Conservation (phyloP, 2,888 invertebrate genomes). For the Nyleta sp. region DNA sequence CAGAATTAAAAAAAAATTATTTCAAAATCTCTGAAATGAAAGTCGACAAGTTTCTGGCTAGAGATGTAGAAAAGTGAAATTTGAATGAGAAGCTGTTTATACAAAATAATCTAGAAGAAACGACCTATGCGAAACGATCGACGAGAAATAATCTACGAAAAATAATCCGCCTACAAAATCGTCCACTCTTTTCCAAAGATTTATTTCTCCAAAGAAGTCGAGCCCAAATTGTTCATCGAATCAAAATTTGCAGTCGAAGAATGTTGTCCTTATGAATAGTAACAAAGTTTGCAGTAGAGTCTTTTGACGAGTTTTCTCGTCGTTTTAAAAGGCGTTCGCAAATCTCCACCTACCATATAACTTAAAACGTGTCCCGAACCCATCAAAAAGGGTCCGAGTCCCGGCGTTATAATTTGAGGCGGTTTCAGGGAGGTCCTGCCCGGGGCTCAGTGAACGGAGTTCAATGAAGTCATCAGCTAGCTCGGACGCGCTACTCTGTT, state of each 20-base stretch:
- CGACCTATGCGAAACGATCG: no score
- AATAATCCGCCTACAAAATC: no score
- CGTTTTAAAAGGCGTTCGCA: conserved; percentile 63
- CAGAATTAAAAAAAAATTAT: no score
- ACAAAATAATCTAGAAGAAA: no score
- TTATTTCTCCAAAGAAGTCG: no score
- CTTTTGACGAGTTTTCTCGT: conserved; percentile 63
- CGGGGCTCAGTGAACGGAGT: conserved; percentile 73
- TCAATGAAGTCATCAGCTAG: conserved; percentile 83
- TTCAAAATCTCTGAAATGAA: no score
- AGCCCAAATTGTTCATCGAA: conserved; percentile 6
- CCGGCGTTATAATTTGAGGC: conserved; percentile 82
- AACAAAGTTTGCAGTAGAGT: conserved; percentile 21
- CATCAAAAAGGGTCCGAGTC: conserved; percentile 76
- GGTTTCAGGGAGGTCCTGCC: conserved; percentile 82
- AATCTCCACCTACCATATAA: conserved; percentile 64
- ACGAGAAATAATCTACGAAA: no score
- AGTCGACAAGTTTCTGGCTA: no score
- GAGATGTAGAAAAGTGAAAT: no score
- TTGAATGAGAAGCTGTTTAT: no score
- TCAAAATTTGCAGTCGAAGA: no score
- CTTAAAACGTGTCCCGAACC: conserved; percentile 75
- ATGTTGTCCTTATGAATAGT: conserved; percentile 17
- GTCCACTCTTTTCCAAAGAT: no score
- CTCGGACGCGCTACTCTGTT: conserved; percentile 79